Conservation (phyloP, 2,888 invertebrate genomes). For the Limnephilus marmoratus region DNA sequence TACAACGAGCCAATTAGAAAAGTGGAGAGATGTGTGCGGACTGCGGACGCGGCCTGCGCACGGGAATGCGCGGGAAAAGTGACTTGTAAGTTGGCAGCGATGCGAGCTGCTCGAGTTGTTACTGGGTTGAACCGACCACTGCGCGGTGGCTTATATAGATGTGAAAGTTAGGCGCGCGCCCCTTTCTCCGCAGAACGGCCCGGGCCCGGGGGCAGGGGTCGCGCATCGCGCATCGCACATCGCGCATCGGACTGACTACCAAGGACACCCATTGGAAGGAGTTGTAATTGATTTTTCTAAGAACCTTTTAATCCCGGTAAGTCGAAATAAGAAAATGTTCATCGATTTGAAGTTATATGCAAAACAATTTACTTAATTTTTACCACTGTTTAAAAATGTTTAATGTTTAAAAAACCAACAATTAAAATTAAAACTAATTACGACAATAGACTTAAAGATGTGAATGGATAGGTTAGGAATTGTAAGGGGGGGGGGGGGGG, state of each 20-base stretch:
- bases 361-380: too few species aligned
- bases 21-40: slow-evolving; percentile 33
- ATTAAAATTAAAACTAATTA: too few species aligned
- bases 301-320: too few species aligned
- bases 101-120: slow-evolving; percentile 43
- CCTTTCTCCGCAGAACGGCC: slow-evolving; percentile 64
- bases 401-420: too few species aligned
- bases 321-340: too few species aligned
- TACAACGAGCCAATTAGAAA: slow-evolving; percentile 38
- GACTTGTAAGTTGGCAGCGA: slow-evolving; percentile 55
- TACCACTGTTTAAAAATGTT: too few species aligned
- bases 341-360: too few species aligned
- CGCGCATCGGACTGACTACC: background rate
- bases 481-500: too few species aligned
- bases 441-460: too few species aligned
- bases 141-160: slow-evolving; percentile 64
- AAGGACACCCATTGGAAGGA: background rate
- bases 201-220: background rate
- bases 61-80: slow-evolving; percentile 54
- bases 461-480: too few species aligned
- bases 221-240: background rate
- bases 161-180: slow-evolving; percentile 64
- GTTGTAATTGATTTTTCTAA: too few species aligned
- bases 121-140: slow-evolving; percentile 59
- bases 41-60: slow-evolving; percentile 53